A percentile compares a stretch with the other conserved stretches of the same genome.
Conservation (phyloP, 1,140 invertebrate species). For the Centruroides sculpturatus region DNA sequence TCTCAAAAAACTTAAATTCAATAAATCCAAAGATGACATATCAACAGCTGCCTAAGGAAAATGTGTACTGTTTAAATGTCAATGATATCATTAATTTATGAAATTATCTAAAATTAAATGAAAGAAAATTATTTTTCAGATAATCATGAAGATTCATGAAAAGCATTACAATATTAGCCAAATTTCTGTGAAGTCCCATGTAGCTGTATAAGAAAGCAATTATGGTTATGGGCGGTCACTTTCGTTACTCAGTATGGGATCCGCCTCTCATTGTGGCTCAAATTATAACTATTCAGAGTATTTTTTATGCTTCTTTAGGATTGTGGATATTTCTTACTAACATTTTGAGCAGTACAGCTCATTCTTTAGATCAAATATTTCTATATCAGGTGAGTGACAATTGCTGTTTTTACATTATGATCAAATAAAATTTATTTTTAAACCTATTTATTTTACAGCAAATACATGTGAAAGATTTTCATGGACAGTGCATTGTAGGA, state of each 20-base stretch:
- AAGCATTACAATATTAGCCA: no score
- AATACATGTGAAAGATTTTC: slow-evolving; percentile 61
- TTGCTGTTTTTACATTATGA: no score
- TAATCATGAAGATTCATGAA: no score
- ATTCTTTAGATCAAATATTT: slow-evolving; percentile 66
- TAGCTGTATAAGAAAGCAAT: slow-evolving; percentile 18
- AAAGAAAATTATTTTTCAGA: no score
- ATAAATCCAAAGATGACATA: no score
- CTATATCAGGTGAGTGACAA: slow-evolving; percentile 55
- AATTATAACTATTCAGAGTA: slow-evolving; percentile 72
- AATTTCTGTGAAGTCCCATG: no score
- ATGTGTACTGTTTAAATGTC: no score
- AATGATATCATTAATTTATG: no score
- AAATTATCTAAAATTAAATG: no score
- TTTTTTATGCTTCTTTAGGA: slow-evolving; percentile 70
- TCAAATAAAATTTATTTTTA: slow-evolving; percentile 6
- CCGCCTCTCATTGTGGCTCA: slow-evolving; percentile 77
- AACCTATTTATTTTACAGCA: slow-evolving; percentile 39
- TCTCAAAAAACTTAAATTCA: no score
- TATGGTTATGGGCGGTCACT: slow-evolving; percentile 50
- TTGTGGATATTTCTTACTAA: slow-evolving; percentile 64
- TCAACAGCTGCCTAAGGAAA: no score
- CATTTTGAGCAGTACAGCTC: slow-evolving; percentile 24
- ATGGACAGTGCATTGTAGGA: slow-evolving; percentile 57
- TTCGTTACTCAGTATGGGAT: slow-evolving; percentile 89